Conservation (phyloP, 2,113 vertebrate genomes). For the Tringa solitaria region DNA sequence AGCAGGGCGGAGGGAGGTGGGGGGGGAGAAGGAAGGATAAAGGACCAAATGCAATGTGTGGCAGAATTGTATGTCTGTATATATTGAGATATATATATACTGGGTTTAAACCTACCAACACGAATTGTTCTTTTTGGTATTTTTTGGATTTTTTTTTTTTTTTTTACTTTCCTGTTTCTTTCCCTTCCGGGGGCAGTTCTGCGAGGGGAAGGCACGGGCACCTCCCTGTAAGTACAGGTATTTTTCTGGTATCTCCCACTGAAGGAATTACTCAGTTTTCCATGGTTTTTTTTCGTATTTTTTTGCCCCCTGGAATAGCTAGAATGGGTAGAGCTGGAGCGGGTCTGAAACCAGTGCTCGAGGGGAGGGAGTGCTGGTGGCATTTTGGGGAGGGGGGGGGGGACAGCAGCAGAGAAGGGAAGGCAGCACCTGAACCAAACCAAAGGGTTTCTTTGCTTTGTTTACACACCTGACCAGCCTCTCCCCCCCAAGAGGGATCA, state of each 20-base stretch:
- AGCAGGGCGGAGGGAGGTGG: neutral
- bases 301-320: neutral
- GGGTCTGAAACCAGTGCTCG: neutral
- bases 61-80: slow-evolving; percentile 62
- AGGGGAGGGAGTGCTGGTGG: neutral
- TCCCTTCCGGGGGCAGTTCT: neutral
- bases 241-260: slow-evolving; percentile 26
- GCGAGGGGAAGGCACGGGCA: neutral
- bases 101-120: slow-evolving; percentile 12
- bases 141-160: neutral
- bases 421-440: slow-evolving; percentile 37
- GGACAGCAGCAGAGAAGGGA: neutral
- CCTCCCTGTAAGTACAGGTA: neutral
- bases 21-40: neutral
- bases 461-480: slow-evolving; percentile 49
- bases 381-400: neutral
- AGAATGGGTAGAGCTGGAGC: neutral
- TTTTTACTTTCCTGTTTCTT: neutral
- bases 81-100: slow-evolving; percentile 58
- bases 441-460: slow-evolving; percentile 68
- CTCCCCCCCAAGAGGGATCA: neutral
- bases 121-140: neutral
- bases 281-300: neutral
- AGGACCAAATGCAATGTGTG: slow-evolving; percentile 52
- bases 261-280: slow-evolving; percentile 1